Percentiles rank a stretch among this genome's conserved stretches.
Evolutionary conservation across 1,140 invertebrate species (phyloP).

Genomic region (Cotesia chilonis): DNA sequence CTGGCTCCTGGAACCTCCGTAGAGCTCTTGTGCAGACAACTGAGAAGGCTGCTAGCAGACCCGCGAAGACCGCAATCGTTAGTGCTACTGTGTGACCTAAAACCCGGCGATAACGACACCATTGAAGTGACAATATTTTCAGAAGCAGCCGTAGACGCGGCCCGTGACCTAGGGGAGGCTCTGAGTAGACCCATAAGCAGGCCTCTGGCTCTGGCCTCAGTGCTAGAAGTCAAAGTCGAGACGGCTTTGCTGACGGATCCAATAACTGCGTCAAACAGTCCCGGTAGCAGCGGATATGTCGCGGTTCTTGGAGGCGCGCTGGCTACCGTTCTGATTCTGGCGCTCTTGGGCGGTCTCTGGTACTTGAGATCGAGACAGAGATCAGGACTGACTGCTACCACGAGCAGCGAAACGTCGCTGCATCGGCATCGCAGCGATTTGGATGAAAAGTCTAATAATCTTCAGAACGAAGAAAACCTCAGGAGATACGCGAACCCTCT

Average conservation of each 20-base stretch:
- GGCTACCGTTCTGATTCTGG: slow-evolving; percentile 53
- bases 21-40: slow-evolving; percentile 74
- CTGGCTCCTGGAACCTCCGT: slow-evolving; percentile 76
- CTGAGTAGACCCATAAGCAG: slow-evolving; percentile 73
- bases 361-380: slow-evolving; percentile 56
- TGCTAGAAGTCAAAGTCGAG: slow-evolving; percentile 82
- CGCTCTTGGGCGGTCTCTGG: slow-evolving; percentile 57
- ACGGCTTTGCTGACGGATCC: slow-evolving; percentile 72
- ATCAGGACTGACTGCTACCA: slow-evolving; percentile 58
- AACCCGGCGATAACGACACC: slow-evolving; percentile 80
- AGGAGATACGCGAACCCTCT: slow-evolving; percentile 74
- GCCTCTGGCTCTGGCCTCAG: slow-evolving; percentile 72
- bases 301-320: slow-evolving; percentile 65
- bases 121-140: slow-evolving; percentile 82
- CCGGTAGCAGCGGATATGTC: slow-evolving; percentile 66
- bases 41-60: slow-evolving; percentile 74
- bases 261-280: slow-evolving; percentile 59
- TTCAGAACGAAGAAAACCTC: slow-evolving; percentile 89
- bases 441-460: slow-evolving; percentile 84
- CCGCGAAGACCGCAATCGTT: slow-evolving; percentile 69
- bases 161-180: slow-evolving; percentile 74
- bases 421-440: slow-evolving; percentile 77
- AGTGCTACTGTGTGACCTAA: slow-evolving; percentile 83
- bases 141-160: slow-evolving; percentile 71
- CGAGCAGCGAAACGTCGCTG: slow-evolving; percentile 67